phyloP scores from a whole-genome alignment of 2,888 invertebrate species.

The Hydraecia micacea region DNA sequence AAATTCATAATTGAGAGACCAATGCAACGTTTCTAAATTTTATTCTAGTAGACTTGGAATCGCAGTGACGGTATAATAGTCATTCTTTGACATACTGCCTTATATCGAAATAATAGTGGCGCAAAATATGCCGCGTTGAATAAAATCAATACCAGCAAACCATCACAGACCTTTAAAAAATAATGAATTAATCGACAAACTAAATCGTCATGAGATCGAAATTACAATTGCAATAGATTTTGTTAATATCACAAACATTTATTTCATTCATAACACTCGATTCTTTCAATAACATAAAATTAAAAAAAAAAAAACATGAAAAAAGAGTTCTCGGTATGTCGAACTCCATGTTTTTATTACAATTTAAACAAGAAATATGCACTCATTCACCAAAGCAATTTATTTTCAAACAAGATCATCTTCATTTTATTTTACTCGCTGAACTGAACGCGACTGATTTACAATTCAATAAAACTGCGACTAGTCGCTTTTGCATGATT shows the following conservation, averaged over 20 bases:
- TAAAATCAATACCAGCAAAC: not conserved
- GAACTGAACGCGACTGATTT: slow-evolving; percentile 43
- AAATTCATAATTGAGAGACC: too few species aligned
- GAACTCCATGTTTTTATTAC: not conserved
- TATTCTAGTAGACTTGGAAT: not conserved
- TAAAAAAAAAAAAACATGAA: not conserved
- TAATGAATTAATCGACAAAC: not conserved
- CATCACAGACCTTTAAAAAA: not conserved
- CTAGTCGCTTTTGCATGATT: slow-evolving; percentile 38
- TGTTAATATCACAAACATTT: not conserved
- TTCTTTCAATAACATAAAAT: not conserved
- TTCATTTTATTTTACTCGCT: slow-evolving; percentile 26
- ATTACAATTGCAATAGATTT: not conserved
- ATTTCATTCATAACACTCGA: not conserved
- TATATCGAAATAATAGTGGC: not conserved
- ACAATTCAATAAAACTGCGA: slow-evolving; percentile 45
- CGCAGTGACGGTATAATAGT: not conserved
- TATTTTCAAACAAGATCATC: slow-evolving; percentile 4
- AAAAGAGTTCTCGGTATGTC: too few species aligned
- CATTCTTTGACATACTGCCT: not conserved
- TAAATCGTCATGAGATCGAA: too few species aligned
- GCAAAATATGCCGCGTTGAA: too few species aligned
- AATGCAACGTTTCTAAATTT: too few species aligned
- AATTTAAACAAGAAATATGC: not conserved
- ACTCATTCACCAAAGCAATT: slow-evolving; percentile 8